These are phyloP conservation scores for Agriotes lineatus DNA, from an alignment of 2,888 invertebrate species.

Conservation along the genomic window DNA sequence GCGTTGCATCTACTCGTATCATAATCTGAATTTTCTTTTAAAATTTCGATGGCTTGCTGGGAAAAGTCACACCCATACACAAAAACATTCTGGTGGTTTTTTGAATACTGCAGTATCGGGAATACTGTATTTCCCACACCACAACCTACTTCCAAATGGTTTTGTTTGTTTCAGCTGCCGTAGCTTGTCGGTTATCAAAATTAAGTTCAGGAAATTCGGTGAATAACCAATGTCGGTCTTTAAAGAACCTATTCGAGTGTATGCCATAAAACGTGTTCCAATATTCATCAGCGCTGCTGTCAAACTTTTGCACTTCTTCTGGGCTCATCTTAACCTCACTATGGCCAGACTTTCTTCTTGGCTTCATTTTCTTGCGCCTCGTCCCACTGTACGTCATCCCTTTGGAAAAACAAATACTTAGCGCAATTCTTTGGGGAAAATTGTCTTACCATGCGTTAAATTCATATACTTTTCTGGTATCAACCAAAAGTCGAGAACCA, in stretches of 20 bases:
- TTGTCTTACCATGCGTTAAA: conserved; percentile 84
- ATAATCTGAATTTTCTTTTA: conserved; percentile 79
- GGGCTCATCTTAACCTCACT: conserved; percentile 73
- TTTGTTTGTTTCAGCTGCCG: neutral
- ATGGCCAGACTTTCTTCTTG: conserved; percentile 80
- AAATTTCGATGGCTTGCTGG: conserved; percentile 82
- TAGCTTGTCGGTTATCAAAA: conserved; percentile 63
- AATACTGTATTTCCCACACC: conserved; percentile 98
- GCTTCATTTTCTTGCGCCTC: conserved; percentile 84
- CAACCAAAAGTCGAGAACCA: conserved; percentile 75
- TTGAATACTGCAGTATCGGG: conserved; percentile 88
- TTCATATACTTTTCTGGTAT: conserved; percentile 74
- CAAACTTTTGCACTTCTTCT: conserved; percentile 74
- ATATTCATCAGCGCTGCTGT: conserved; percentile 81
- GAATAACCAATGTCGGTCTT: conserved; percentile 97
- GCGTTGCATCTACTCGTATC: conserved; percentile 82
- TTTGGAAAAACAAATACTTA: conserved; percentile 61
- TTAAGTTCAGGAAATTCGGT: conserved; percentile 96
- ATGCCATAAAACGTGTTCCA: conserved; percentile 94
- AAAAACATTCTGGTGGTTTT: conserved; percentile 80
- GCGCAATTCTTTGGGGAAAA: conserved; percentile 8
- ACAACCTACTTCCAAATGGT: conserved; percentile 90
- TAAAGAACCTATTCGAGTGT: conserved; percentile 96
- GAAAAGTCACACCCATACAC: conserved; percentile 97
- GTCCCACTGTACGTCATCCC: conserved; percentile 97